These are phyloP conservation scores for Drosophila bipectinata DNA, from an alignment of 1,140 invertebrate species.

Conservation along the genomic window DNA sequence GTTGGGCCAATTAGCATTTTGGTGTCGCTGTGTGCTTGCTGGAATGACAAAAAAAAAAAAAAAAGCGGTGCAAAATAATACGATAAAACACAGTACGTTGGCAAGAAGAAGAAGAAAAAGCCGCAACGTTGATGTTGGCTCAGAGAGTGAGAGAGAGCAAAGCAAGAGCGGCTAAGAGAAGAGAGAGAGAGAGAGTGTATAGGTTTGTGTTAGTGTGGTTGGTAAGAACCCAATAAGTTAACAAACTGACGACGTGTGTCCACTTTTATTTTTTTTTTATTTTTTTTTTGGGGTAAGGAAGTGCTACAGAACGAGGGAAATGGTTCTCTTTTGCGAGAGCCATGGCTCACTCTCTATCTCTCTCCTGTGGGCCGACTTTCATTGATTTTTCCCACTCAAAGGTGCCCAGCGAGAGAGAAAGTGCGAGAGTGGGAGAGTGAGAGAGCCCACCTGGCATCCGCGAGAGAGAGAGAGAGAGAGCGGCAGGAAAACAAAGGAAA, in stretches of 20 bases:
- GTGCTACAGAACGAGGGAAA: constrained; percentile 26
- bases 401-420: constrained; percentile 14
- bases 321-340: constrained; percentile 4
- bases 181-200: constrained; percentile 9
- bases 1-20: constrained; percentile 67
- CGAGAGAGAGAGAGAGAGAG: neutral
- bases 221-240: constrained; percentile 71
- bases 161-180: constrained; percentile 18
- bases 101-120: constrained; percentile 75
- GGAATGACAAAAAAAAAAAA: constrained; percentile 65
- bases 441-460: neutral
- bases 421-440: neutral
- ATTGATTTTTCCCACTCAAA: constrained; percentile 35
- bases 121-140: constrained; percentile 71
- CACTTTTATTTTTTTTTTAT: constrained; percentile 14
- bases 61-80: constrained; percentile 70
- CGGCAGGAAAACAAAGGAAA: constrained; percentile 39
- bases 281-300: constrained; percentile 19
- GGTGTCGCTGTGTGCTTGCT: constrained; percentile 27
- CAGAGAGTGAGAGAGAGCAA: constrained; percentile 22
- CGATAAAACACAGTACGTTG: constrained; percentile 45
- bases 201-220: constrained; percentile 33
- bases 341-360: neutral
- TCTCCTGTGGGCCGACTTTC: constrained; percentile 29
- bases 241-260: constrained; percentile 72